Percentiles rank a stretch among this genome's conserved stretches.
Conservation (phyloP, 2,888 invertebrate species). For the Pachymerium ferrugineum region DNA sequence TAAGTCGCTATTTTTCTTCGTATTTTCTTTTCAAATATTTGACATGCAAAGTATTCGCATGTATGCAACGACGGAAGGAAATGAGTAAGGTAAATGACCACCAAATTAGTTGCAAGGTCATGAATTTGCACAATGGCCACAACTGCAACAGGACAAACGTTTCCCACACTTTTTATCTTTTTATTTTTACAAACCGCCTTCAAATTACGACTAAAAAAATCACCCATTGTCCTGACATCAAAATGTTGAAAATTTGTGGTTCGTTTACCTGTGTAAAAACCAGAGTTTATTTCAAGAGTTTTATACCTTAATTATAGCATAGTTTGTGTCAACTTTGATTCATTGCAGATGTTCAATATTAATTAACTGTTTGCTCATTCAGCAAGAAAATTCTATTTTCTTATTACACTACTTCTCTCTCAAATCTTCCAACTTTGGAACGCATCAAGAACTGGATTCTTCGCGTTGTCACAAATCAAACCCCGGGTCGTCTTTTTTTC, state of each 20-base stretch:
- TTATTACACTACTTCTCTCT: too few relatives aligned
- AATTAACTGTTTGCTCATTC: too few relatives aligned
- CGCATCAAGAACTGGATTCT: too few relatives aligned
- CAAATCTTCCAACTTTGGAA: too few relatives aligned
- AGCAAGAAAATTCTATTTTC: too few relatives aligned
- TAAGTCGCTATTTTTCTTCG: too few relatives aligned
- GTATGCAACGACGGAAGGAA: not conserved
- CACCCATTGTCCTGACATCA: not conserved
- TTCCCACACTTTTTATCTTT: not conserved
- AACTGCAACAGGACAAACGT: not conserved
- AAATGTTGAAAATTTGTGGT: not conserved
- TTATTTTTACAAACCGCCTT: not conserved
- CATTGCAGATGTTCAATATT: not conserved
- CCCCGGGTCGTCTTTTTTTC: too few relatives aligned
- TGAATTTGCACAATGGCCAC: not conserved
- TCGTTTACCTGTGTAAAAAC: not conserved
- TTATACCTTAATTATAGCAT: not conserved
- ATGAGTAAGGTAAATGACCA: not conserved
- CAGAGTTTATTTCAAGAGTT: not conserved
- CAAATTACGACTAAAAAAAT: not conserved
- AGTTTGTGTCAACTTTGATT: not conserved
- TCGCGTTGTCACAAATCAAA: too few relatives aligned
- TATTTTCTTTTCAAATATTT: too few relatives aligned
- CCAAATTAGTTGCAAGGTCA: not conserved
- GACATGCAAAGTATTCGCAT: too few relatives aligned